Base-by-base conservation (phyloP, 1,140 invertebrate species). In the Araneus ventricosus region DNA sequence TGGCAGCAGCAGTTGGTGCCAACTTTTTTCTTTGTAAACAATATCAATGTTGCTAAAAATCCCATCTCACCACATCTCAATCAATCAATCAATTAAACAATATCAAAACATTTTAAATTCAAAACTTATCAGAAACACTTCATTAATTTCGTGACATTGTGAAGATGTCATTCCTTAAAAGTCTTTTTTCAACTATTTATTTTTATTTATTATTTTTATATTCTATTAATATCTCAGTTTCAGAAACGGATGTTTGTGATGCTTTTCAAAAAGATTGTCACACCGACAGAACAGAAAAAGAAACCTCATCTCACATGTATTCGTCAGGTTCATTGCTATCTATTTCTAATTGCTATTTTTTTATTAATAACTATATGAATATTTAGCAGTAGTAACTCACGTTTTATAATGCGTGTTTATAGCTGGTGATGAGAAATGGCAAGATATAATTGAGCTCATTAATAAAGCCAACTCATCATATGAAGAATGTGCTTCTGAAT, bases 391-490 rank as follows among this genome's bases (percentile, higher is more conserved):
- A 8, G 45, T 84, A 84, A 7, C 7, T 84, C n/a, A 30, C 27
- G 5, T 30, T 52, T 27, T 52, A 84, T 30, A 14, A 27, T 84
- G 22, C 45, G 10, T 84, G 10, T 84, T 84, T 57, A 30, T 30
- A 52, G 39, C 4, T 17, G 17, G 24, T 84, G 45, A 52, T 57
- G 63, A 41, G 27, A 90, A 90, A 80, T 80, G 88, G 88, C 52
- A 90, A 59, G 10, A 39, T 20, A 79, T 90, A 57, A 52, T 93
- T 30, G 30, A 90, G 39, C 24, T 89, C 5, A 91, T 94, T 27
- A 52, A 94, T 30, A 41, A 94, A 20, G 89, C 93, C 37, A 52
- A 82, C 27, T 86, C 37, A 94, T 24, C 37, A 20, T 94, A 70
- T 82, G 84, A 94, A 70, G 75, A 82, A 41, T 94, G 88, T 30